Conservation (phyloP, 2,797 vertebrate genomes). For the Argentina silus region DNA sequence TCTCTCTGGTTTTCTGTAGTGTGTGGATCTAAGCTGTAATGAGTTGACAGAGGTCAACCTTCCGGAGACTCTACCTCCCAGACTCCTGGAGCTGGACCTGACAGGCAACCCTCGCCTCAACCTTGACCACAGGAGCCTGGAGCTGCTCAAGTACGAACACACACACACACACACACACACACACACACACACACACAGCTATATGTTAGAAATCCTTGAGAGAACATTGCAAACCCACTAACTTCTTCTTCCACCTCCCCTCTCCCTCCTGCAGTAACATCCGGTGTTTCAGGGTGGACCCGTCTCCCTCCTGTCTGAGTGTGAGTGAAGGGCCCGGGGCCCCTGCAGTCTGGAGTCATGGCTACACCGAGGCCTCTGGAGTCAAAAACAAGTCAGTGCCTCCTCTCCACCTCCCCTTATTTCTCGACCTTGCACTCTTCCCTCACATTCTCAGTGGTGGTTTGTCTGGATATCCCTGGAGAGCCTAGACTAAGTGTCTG, state of each 20-base stretch:
- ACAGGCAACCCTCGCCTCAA: conserved; percentile 92
- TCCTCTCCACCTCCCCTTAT: neutral
- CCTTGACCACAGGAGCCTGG: conserved; percentile 94
- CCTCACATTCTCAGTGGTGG: neutral
- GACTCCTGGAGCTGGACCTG: conserved; percentile 94
- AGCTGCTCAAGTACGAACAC: conserved; percentile 90
- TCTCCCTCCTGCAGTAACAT: conserved; percentile 83
- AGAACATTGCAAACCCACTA: neutral
- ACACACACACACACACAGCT: neutral
- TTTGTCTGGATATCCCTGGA: conserved; percentile 9
- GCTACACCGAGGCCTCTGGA: conserved; percentile 93
- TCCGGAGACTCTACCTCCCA: conserved; percentile 90
- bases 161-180: conserved; percentile 3
- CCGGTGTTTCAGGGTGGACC: conserved; percentile 93
- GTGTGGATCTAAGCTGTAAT: conserved; percentile 96
- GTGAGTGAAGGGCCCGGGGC: conserved; percentile 85
- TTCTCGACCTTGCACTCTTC: neutral
- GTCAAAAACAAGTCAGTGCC: conserved; percentile 93
- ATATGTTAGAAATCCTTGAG: neutral
- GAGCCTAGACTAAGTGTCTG: neutral
- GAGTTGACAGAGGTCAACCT: conserved; percentile 90
- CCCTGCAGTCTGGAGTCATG: conserved; percentile 94
- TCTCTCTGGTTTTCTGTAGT: conserved; percentile 64
- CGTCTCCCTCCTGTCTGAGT: conserved; percentile 78
- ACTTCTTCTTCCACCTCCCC: neutral